A percentile compares a stretch with the other conserved stretches of the same genome.
Conservation (phyloP, 1,140 invertebrate species). For the Cherax destructor region DNA sequence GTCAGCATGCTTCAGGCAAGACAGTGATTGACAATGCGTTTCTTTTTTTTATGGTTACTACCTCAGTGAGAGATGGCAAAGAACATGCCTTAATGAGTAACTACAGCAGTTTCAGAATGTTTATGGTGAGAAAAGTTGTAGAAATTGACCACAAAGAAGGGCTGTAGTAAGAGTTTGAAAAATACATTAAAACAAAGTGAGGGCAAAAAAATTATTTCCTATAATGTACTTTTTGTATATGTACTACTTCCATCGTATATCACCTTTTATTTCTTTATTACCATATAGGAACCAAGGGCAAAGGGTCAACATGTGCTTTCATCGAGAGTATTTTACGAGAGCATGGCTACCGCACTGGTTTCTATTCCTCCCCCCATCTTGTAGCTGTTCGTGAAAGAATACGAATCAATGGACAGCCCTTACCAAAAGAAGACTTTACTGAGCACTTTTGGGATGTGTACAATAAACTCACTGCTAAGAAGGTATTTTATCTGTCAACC, state of each 20-base stretch:
- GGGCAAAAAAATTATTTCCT: background rate
- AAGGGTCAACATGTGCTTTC: conserved; percentile 94
- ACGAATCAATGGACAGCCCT: conserved; percentile 87
- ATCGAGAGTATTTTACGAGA: conserved; percentile 91
- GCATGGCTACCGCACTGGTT: conserved; percentile 93
- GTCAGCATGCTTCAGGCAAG: too few relatives aligned
- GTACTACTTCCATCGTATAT: background rate
- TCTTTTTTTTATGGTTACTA: too few relatives aligned
- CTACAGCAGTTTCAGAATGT: too few relatives aligned
- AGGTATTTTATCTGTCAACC: conserved; percentile 3
- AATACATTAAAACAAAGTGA: background rate
- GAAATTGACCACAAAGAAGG: too few relatives aligned
- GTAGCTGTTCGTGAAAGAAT: conserved; percentile 95
- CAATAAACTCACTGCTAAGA: conserved; percentile 76
- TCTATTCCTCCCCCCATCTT: conserved; percentile 97
- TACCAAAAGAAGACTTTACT: conserved; percentile 85
- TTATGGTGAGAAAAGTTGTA: too few relatives aligned
- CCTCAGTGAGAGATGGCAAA: too few relatives aligned
- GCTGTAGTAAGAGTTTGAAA: background rate
- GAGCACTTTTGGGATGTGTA: conserved; percentile 91
- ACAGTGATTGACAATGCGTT: too few relatives aligned
- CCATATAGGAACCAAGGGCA: conserved; percentile 93
- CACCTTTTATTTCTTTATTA: conserved; percentile 77
- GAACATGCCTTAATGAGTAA: too few relatives aligned
- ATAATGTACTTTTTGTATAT: background rate